These are phyloP conservation scores for Rhinella marina DNA, from an alignment of 2,797 vertebrate genomes.

Conservation along the genomic window DNA sequence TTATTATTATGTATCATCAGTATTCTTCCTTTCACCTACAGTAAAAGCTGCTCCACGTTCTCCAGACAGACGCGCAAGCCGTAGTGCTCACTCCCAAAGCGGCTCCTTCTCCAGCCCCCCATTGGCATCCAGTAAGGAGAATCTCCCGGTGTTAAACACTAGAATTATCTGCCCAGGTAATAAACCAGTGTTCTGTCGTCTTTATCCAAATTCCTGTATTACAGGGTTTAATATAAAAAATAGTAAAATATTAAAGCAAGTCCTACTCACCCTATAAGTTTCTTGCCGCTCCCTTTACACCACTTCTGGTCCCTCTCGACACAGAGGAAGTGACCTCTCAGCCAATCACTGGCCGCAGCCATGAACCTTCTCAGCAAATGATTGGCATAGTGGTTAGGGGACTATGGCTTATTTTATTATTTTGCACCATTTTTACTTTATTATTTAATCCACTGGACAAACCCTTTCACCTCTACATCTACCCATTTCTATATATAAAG, in stretches of 20 bases:
- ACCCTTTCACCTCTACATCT: not conserved
- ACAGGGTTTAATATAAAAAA: not conserved
- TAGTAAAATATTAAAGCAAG: too few relatives aligned
- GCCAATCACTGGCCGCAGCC: too few relatives aligned
- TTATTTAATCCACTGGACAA: too few relatives aligned
- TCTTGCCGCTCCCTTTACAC: too few relatives aligned
- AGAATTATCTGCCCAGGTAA: slow-evolving; percentile 97
- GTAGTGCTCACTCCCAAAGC: slow-evolving; percentile 82
- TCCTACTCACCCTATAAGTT: too few relatives aligned
- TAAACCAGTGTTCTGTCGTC: not conserved
- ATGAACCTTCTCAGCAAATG: too few relatives aligned
- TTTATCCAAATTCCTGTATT: not conserved
- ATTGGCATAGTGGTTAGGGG: too few relatives aligned
- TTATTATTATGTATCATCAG: not conserved
- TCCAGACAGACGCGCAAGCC: slow-evolving; percentile 83
- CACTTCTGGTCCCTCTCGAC: too few relatives aligned
- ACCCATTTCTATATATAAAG: not conserved
- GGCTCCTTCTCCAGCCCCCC: slow-evolving; percentile 86
- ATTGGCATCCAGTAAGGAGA: slow-evolving; percentile 91
- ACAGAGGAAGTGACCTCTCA: too few relatives aligned
- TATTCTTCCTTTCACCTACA: slow-evolving; percentile 64
- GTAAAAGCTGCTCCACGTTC: slow-evolving; percentile 83
- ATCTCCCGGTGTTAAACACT: slow-evolving; percentile 96
- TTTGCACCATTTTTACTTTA: too few relatives aligned
- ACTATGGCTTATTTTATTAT: too few relatives aligned